Conservation (phyloP, 2,888 invertebrate species). For the Pandemis cinnamomeana region DNA sequence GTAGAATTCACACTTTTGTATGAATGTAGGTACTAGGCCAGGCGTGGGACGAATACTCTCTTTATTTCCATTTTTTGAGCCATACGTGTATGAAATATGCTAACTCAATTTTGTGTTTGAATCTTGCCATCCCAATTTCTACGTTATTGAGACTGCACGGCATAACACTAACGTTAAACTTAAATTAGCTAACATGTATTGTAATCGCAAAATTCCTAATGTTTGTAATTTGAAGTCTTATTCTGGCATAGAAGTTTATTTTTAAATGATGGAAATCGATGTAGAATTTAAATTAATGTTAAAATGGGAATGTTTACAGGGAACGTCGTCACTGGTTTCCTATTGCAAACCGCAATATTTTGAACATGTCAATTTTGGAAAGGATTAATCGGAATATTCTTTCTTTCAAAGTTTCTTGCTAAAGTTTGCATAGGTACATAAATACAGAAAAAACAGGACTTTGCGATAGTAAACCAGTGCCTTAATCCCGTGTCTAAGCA, state of each 20-base stretch:
- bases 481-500: background rate
- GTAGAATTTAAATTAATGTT: background rate
- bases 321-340: background rate
- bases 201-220: background rate
- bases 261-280: slow-evolving; percentile 1
- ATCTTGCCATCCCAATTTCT: slow-evolving; percentile 55
- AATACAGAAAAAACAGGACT: background rate
- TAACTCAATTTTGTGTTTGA: slow-evolving; percentile 21
- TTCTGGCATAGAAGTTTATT: background rate
- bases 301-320: background rate
- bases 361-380: too few relatives aligned
- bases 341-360: background rate
- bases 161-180: background rate
- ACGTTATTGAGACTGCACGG: slow-evolving; percentile 48
- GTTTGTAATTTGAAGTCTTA: slow-evolving; percentile 1
- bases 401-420: background rate
- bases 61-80: slow-evolving; percentile 12
- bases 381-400: too few relatives aligned
- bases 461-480: background rate
- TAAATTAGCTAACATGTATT: background rate
- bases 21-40: slow-evolving; percentile 42
- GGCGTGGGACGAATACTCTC: slow-evolving; percentile 39
- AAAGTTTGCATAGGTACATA: background rate
- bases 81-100: slow-evolving; percentile 35
- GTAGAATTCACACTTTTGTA: slow-evolving; percentile 61